phyloP scores from a whole-genome alignment of 2,797 vertebrate species.

The Siniperca scherzeri region DNA sequence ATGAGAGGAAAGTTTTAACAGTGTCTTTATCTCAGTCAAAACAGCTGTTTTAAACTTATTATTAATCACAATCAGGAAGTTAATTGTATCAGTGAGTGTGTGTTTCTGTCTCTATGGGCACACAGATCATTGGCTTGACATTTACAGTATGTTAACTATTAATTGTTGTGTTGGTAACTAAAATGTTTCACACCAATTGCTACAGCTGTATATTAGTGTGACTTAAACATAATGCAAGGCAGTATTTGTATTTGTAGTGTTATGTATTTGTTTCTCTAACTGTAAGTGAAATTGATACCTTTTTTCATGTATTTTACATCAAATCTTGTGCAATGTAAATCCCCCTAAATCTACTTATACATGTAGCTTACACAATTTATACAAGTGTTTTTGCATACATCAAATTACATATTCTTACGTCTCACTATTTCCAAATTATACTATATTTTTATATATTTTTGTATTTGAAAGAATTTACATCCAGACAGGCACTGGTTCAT shows the following conservation, averaged over 20 bases:
- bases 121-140: not conserved
- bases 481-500: no score
- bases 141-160: not conserved
- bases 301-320: not conserved
- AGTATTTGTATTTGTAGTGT: not conserved
- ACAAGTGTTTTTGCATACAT: not conserved
- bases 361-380: not conserved
- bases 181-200: not conserved
- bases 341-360: not conserved
- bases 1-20: constrained; percentile 45
- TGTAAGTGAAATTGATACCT: not conserved
- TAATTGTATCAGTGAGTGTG: constrained; percentile 11
- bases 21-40: constrained; percentile 39
- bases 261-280: not conserved
- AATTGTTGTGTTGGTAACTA: not conserved
- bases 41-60: constrained; percentile 36
- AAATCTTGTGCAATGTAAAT: not conserved
- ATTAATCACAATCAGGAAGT: constrained; percentile 19
- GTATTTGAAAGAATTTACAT: no score
- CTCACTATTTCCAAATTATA: not conserved
- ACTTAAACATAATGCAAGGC: not conserved
- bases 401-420: not conserved
- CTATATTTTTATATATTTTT: not conserved
- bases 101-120: not conserved
- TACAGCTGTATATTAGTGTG: not conserved